Percentiles rank a stretch among this genome's conserved stretches.
These are phyloP conservation scores for Sebastes fasciatus DNA, from an alignment of 2,113 vertebrate species.

Conservation along the genomic window DNA sequence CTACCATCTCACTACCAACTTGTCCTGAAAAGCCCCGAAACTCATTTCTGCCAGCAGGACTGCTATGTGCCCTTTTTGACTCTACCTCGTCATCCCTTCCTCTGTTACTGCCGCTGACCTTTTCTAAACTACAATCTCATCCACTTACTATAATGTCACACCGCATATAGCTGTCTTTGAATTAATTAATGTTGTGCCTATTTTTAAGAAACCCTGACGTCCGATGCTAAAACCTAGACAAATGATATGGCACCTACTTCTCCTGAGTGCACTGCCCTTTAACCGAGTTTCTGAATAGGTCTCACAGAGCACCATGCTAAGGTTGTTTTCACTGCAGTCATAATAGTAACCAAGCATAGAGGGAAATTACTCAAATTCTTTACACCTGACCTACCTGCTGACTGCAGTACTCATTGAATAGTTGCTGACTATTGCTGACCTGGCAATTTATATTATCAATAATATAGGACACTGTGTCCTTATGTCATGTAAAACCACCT, in stretches of 20 bases:
- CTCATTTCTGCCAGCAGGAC: constrained; percentile 20
- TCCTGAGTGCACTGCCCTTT: constrained; percentile 5
- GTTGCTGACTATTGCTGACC: background rate
- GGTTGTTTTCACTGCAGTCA: background rate
- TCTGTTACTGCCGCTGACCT: constrained; percentile 42
- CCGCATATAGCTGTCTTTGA: constrained; percentile 23
- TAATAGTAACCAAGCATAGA: background rate
- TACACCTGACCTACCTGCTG: background rate
- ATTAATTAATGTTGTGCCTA: constrained; percentile 26
- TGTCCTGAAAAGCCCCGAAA: constrained; percentile 26
- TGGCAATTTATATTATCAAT: background rate
- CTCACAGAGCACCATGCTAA: background rate
- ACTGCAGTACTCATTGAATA: background rate
- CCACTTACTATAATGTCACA: constrained; percentile 43
- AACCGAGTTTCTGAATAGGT: background rate
- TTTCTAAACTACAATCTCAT: constrained; percentile 37
- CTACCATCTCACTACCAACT: background rate
- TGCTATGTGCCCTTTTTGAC: constrained; percentile 25
- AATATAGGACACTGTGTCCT: too few species aligned
- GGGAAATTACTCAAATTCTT: background rate
- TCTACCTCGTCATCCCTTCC: constrained; percentile 4
- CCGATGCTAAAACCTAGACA: background rate
- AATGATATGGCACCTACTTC: background rate
- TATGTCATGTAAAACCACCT: too few species aligned
- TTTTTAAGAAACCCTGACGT: constrained; percentile 11